A percentile compares a stretch with the other conserved stretches of the same genome.
Evolutionary conservation across 2,797 vertebrate genomes (phyloP).

Genomic region (Choloepus didactylus): DNA sequence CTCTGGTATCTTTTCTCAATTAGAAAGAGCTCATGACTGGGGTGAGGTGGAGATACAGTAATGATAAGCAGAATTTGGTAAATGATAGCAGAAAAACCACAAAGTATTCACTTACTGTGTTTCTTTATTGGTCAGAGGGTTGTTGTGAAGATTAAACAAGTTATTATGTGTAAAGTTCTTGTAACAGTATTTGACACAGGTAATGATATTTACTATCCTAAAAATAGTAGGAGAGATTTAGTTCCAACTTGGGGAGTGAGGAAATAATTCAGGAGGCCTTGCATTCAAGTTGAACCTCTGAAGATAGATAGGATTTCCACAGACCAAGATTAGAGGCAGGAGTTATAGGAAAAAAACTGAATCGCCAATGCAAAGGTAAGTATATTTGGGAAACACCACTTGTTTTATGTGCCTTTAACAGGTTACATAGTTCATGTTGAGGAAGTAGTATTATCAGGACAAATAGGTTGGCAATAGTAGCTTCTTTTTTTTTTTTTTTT

Average conservation of each 20-base stretch:
- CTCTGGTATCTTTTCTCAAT: background rate
- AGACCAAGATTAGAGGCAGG: background rate
- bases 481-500: too few relatives aligned
- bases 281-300: background rate
- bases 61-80: constrained; percentile 13
- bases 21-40: background rate
- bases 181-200: background rate
- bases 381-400: constrained; percentile 2
- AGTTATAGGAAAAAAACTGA: background rate
- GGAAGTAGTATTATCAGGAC: background rate
- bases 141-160: constrained; percentile 11
- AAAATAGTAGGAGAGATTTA: constrained; percentile 58
- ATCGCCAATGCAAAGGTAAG: background rate
- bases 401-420: constrained; percentile 25
- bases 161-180: background rate
- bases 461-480: background rate
- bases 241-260: background rate
- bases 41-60: background rate
- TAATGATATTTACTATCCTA: background rate
- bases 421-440: constrained; percentile 2
- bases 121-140: background rate
- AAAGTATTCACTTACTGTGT: constrained; percentile 35
- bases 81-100: background rate
- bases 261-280: constrained; percentile 29
- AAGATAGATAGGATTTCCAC: constrained; percentile 9